These are phyloP conservation scores for Cremastinae sp. DNA, from an alignment of 2,888 invertebrate species.

Conservation along the genomic window DNA sequence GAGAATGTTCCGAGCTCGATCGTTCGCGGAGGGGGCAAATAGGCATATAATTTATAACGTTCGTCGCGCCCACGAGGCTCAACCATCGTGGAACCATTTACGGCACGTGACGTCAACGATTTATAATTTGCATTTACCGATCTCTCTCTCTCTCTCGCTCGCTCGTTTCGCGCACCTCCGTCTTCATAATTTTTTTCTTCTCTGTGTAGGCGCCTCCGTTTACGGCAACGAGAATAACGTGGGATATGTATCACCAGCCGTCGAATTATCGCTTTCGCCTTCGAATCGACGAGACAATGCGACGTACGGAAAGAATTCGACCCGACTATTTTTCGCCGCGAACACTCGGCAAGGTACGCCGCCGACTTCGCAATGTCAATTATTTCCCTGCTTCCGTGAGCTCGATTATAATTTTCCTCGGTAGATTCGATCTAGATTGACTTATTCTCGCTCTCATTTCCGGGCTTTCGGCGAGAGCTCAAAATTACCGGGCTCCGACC, in stretches of 20 bases:
- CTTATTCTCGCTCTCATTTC: neutral
- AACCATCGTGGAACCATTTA: slow-evolving; percentile 74
- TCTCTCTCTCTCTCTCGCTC: slow-evolving; percentile 27
- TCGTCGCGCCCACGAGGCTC: slow-evolving; percentile 74
- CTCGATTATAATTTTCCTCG: no score
- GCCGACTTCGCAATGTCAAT: no score
- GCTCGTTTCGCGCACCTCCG: slow-evolving; percentile 4
- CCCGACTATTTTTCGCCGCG: no score
- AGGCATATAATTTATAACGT: slow-evolving; percentile 77
- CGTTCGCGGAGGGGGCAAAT: slow-evolving; percentile 63
- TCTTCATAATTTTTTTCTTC: neutral
- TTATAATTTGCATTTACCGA: slow-evolving; percentile 75
- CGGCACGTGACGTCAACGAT: slow-evolving; percentile 78
- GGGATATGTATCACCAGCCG: slow-evolving; percentile 73
- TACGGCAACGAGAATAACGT: slow-evolving; percentile 76
- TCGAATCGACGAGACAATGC: no score
- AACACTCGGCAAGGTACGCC: no score
- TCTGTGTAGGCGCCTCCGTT: slow-evolving; percentile 72
- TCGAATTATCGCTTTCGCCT: neutral
- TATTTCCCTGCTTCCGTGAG: no score
- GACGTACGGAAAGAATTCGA: no score
- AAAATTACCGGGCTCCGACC: neutral
- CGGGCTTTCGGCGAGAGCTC: neutral
- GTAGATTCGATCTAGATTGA: neutral
- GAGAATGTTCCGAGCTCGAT: slow-evolving; percentile 39